Percentiles rank a stretch among this genome's conserved stretches.
These are phyloP conservation scores for Melospiza georgiana DNA, from an alignment of 2,113 vertebrate genomes.

Conservation along the genomic window DNA sequence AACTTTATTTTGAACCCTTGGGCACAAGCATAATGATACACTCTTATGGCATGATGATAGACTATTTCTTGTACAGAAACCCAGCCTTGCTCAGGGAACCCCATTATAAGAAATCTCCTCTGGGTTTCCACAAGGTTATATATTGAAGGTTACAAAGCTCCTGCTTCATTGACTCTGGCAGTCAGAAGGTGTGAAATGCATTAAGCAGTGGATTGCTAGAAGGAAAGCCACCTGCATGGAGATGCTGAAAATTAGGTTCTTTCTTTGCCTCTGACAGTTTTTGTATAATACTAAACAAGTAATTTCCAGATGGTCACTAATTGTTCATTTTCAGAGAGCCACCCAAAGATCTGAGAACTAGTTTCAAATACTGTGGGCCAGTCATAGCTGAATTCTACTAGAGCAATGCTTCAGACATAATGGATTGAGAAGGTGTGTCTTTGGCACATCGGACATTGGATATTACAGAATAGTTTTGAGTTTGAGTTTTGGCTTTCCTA, in stretches of 20 bases:
- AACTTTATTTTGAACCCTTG: not conserved
- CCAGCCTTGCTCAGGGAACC: not conserved
- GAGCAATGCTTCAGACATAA: not conserved
- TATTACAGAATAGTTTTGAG: not conserved
- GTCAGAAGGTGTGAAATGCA: slow-evolving; percentile 5
- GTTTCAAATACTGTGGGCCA: not conserved
- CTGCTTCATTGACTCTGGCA: slow-evolving; percentile 17
- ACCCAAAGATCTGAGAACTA: not conserved
- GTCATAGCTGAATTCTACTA: not conserved
- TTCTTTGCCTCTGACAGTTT: not conserved
- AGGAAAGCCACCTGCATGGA: slow-evolving; percentile 23
- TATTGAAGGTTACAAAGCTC: slow-evolving; percentile 16
- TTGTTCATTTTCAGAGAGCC: not conserved
- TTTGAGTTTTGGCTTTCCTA: not conserved
- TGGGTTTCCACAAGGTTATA: slow-evolving; percentile 5
- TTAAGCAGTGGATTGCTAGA: not conserved
- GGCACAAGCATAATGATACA: not conserved
- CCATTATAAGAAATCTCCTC: slow-evolving; percentile 11
- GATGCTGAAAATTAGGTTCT: not conserved
- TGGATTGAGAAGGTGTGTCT: not conserved
- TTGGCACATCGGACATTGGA: not conserved
- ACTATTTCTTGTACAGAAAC: not conserved
- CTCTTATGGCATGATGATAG: not conserved
- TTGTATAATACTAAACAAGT: not conserved
- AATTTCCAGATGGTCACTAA: not conserved